These are phyloP conservation scores for Tachina fera DNA, from an alignment of 2,888 invertebrate genomes.

Conservation along the genomic window DNA sequence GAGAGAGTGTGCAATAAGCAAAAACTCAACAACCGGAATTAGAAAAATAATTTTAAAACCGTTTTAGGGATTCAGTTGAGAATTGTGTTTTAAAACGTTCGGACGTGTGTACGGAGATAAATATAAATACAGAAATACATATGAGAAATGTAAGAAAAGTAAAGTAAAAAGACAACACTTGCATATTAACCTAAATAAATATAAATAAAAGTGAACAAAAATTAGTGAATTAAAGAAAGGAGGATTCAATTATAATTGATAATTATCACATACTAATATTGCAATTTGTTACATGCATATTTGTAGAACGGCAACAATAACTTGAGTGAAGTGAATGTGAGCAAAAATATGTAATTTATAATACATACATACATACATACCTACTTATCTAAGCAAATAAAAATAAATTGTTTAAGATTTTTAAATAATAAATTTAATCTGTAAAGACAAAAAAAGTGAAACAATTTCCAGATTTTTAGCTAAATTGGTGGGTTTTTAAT, in stretches of 20 bases:
- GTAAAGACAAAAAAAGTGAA: constrained; percentile 42
- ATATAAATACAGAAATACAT: background rate
- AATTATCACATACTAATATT: background rate
- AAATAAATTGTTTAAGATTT: background rate
- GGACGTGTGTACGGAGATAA: constrained; percentile 54
- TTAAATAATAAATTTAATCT: constrained; percentile 16
- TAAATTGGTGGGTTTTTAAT: constrained; percentile 26
- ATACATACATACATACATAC: too few relatives aligned
- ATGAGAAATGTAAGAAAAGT: constrained; percentile 4
- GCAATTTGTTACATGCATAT: background rate
- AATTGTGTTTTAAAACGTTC: constrained; percentile 63
- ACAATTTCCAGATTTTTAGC: constrained; percentile 39
- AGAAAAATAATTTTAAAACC: constrained; percentile 43
- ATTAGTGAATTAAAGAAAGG: constrained; percentile 1
- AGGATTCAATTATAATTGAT: too few relatives aligned
- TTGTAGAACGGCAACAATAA: constrained; percentile 7
- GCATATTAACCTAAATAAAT: constrained; percentile 9
- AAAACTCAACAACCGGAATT: constrained; percentile 32
- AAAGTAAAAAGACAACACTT: constrained; percentile 18
- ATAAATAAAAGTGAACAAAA: constrained; percentile 27
- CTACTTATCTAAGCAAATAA: background rate
- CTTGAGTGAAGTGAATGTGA: constrained; percentile 18
- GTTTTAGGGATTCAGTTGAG: constrained; percentile 63
- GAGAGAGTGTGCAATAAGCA: constrained; percentile 47
- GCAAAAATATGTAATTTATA: background rate